A percentile compares a stretch with the other conserved stretches of the same genome.
Evolutionary conservation across 2,888 invertebrate genomes (phyloP).

Genomic region (Troglohyphantes excavatus): DNA sequence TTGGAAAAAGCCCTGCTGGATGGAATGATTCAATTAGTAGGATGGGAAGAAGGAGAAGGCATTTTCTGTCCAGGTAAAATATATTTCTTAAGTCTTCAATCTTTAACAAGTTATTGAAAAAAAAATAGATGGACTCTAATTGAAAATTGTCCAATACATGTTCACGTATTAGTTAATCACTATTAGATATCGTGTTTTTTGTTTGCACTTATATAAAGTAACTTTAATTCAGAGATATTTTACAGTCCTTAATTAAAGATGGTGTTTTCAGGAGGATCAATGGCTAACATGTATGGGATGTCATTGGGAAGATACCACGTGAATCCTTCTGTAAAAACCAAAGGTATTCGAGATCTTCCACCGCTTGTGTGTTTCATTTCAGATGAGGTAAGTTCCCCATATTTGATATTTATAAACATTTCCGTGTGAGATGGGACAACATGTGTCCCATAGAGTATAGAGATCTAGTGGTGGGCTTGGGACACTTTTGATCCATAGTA

Average conservation of each 20-base stretch:
- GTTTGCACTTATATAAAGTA: too few relatives aligned
- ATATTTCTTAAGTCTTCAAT: background rate
- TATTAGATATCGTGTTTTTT: too few relatives aligned
- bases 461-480: too few relatives aligned
- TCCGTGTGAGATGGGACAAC: too few relatives aligned
- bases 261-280: conserved; percentile 88
- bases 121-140: background rate
- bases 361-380: conserved; percentile 92
- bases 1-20: conserved; percentile 92
- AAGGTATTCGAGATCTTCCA: conserved; percentile 88
- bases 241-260: background rate
- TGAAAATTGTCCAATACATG: too few relatives aligned
- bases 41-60: conserved; percentile 86
- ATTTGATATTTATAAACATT: too few relatives aligned
- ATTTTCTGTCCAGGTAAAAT: conserved; percentile 88
- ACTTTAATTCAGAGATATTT: too few relatives aligned
- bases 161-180: too few relatives aligned
- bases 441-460: too few relatives aligned
- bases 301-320: conserved; percentile 90
- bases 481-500: too few relatives aligned
- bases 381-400: conserved; percentile 87
- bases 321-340: conserved; percentile 89
- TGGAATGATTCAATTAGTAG: conserved; percentile 89
- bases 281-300: conserved; percentile 95
- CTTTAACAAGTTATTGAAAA: background rate